phyloP scores from a whole-genome alignment of 2,113 vertebrate species.

The Tragelaphus scriptus region DNA sequence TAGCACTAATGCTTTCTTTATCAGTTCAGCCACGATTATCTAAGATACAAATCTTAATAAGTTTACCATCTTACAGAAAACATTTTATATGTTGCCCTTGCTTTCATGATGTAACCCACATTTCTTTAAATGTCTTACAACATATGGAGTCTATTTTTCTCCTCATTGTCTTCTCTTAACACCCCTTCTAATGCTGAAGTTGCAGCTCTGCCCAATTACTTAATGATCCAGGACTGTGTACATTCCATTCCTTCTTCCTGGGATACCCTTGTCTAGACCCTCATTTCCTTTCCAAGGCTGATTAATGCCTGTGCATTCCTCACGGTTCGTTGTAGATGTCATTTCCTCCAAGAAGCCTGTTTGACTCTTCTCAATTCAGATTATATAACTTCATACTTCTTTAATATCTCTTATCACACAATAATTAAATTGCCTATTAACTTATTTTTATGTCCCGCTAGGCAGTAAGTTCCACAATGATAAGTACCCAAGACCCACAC shows the following conservation, averaged over 20 bases:
- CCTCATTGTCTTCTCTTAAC: background rate
- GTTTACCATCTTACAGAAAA: background rate
- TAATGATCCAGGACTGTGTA: background rate
- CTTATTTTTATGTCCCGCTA: background rate
- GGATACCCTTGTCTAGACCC: background rate
- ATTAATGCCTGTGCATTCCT: background rate
- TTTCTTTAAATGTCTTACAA: background rate
- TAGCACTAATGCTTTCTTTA: background rate
- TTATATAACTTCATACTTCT: background rate
- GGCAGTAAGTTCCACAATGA: background rate
- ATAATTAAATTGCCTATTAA: background rate
- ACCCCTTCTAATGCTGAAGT: fast-evolving
- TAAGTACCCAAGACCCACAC: background rate
- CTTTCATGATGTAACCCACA: background rate
- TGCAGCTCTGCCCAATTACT: background rate
- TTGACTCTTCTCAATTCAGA: background rate
- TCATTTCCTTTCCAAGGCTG: background rate
- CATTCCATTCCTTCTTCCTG: background rate
- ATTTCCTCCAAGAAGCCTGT: background rate
- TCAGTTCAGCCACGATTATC: background rate
- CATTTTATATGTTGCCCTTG: background rate
- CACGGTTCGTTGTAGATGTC: background rate
- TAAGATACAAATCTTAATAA: background rate
- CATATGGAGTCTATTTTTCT: background rate
- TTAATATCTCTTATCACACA: background rate